Evolutionary conservation across 1,140 invertebrate species (phyloP).

Genomic region (Caerostris darwini): DNA sequence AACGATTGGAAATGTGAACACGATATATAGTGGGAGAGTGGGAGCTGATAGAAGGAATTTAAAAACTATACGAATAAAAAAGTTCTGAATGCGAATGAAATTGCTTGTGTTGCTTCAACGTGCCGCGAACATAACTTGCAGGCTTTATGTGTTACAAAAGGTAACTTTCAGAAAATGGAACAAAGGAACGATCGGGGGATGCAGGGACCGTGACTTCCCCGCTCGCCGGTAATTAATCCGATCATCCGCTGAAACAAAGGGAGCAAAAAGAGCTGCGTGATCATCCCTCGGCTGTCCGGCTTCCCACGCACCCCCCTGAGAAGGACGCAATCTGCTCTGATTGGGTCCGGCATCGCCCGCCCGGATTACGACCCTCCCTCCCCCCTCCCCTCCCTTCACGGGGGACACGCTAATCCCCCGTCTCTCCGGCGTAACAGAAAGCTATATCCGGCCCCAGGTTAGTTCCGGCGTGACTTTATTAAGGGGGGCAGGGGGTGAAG

Average conservation of each 20-base stretch:
- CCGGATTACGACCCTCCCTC: background rate
- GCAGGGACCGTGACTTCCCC: too few relatives aligned
- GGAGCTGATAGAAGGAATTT: too few relatives aligned
- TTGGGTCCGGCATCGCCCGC: background rate
- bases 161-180: too few relatives aligned
- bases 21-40: too few relatives aligned
- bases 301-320: slow-evolving; percentile 29
- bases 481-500: background rate
- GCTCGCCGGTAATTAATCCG: too few relatives aligned
- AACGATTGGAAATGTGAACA: too few relatives aligned
- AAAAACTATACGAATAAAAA: too few relatives aligned
- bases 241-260: background rate
- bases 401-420: background rate
- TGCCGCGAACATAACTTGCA: too few relatives aligned
- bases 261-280: background rate
- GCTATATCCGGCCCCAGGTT: slow-evolving; percentile 17
- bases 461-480: slow-evolving; percentile 31
- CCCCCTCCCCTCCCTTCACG: background rate
- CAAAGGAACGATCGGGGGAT: too few relatives aligned
- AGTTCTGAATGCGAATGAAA: too few relatives aligned
- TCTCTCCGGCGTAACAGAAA: background rate
- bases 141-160: too few relatives aligned
- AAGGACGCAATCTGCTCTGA: slow-evolving; percentile 42
- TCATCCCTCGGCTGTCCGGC: background rate
- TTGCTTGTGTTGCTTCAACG: too few relatives aligned